These are phyloP conservation scores for Alsophila aescularia DNA, from an alignment of 2,888 invertebrate genomes.

Conservation along the genomic window DNA sequence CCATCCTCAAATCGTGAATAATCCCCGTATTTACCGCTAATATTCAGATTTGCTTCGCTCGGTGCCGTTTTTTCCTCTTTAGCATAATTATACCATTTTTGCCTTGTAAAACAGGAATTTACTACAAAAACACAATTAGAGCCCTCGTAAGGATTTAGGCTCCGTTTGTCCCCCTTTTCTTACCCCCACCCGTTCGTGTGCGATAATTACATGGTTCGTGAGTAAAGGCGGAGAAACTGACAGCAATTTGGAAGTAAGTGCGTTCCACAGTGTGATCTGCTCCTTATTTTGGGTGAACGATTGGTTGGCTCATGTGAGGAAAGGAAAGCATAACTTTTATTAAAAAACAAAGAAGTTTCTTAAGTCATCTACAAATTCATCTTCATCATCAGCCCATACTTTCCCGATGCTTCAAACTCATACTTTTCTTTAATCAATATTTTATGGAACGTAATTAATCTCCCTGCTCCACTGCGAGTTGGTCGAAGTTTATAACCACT, in stretches of 20 bases:
- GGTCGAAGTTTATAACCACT: no score
- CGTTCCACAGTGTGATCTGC: constrained; percentile 62
- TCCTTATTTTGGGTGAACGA: constrained; percentile 36
- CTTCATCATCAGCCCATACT: no score
- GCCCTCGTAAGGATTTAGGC: constrained; percentile 34
- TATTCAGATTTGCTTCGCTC: constrained; percentile 37
- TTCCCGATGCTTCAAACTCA: no score
- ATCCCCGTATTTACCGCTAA: constrained; percentile 33
- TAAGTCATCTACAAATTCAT: no score
- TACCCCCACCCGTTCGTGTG: constrained; percentile 27
- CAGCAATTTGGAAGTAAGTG: constrained; percentile 61
- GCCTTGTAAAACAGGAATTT: constrained; percentile 37
- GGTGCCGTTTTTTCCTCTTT: constrained; percentile 30
- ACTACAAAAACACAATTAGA: constrained; percentile 41
- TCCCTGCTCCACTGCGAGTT: no score
- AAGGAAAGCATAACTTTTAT: background rate
- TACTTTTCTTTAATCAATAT: no score
- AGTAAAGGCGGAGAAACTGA: constrained; percentile 47
- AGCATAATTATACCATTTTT: constrained; percentile 42
- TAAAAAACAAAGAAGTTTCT: background rate
- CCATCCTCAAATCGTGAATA: constrained; percentile 32
- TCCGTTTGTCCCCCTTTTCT: constrained; percentile 27
- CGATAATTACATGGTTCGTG: constrained; percentile 56
- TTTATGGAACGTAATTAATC: no score
- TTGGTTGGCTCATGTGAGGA: constrained; percentile 24